A percentile compares a stretch with the other conserved stretches of the same genome.
These are phyloP conservation scores for Tauraco hartlaubi DNA, from an alignment of 2,797 vertebrate genomes.

Conservation along the genomic window DNA sequence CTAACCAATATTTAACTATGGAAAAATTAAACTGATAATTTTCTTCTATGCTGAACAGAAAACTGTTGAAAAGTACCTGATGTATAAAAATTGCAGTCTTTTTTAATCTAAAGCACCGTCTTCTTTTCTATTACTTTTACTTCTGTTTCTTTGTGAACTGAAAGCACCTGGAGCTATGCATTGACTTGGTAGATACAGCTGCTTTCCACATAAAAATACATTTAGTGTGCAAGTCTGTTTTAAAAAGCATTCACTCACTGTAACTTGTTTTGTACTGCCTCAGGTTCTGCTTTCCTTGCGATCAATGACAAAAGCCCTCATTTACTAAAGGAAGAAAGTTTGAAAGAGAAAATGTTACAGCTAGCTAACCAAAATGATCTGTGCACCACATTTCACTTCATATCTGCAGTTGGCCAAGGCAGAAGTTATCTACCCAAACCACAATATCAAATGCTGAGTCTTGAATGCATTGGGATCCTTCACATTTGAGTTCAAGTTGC, in stretches of 20 bases:
- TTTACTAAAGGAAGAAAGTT: background rate
- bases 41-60: background rate
- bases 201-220: background rate
- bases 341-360: background rate
- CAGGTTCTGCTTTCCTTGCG: background rate
- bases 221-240: background rate
- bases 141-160: background rate
- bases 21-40: background rate
- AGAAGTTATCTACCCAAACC: conserved; percentile 62
- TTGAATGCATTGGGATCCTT: conserved; percentile 7
- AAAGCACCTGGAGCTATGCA: background rate
- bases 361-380: conserved; percentile 14
- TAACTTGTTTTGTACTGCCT: background rate
- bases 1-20: background rate
- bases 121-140: background rate
- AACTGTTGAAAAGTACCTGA: background rate
- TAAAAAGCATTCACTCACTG: background rate
- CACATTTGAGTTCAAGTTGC: conserved; percentile 55
- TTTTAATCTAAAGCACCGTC: background rate
- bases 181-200: background rate
- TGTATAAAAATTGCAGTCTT: background rate
- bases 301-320: background rate
- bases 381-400: background rate
- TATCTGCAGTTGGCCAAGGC: conserved; percentile 25
- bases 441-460: conserved; percentile 34